Evolutionary conservation across 1,140 invertebrate species (phyloP).

Genomic region (Parasteatoda tepidariorum): DNA sequence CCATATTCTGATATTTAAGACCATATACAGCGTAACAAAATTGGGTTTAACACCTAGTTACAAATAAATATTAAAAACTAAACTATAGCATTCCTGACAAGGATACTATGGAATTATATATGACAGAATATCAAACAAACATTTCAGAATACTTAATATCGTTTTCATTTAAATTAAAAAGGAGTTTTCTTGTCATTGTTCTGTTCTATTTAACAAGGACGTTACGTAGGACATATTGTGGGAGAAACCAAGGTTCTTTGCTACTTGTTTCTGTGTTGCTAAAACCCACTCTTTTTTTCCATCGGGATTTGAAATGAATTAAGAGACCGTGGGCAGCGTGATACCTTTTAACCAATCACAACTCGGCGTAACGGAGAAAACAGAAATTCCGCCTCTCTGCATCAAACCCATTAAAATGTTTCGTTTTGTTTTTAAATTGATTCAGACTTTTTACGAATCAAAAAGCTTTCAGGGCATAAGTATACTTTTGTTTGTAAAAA

Average conservation of each 20-base stretch:
- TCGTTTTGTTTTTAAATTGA: too few species aligned
- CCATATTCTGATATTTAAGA: too few species aligned
- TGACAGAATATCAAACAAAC: too few species aligned
- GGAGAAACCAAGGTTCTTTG: constrained; percentile 36
- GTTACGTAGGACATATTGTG: constrained; percentile 37
- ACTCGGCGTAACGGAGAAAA: too few species aligned
- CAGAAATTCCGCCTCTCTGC: neutral
- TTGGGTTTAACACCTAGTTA: too few species aligned
- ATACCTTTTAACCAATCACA: neutral
- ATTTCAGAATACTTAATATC: neutral
- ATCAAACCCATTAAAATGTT: neutral
- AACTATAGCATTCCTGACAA: too few species aligned
- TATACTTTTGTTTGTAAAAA: too few species aligned
- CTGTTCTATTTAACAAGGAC: constrained; percentile 16
- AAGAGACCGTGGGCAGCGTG: constrained; percentile 6
- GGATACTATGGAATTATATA: too few species aligned
- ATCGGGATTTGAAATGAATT: neutral
- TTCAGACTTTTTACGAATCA: too few species aligned
- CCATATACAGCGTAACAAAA: too few species aligned
- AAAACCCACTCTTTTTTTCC: neutral
- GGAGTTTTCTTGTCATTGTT: neutral
- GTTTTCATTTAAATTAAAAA: neutral
- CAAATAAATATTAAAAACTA: too few species aligned
- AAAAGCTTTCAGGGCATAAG: too few species aligned
- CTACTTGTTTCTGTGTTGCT: neutral